Percentiles rank a stretch among this genome's conserved stretches.
Evolutionary conservation across 2,797 vertebrate species (phyloP).

Genomic region (Enteromius paludinosus): DNA sequence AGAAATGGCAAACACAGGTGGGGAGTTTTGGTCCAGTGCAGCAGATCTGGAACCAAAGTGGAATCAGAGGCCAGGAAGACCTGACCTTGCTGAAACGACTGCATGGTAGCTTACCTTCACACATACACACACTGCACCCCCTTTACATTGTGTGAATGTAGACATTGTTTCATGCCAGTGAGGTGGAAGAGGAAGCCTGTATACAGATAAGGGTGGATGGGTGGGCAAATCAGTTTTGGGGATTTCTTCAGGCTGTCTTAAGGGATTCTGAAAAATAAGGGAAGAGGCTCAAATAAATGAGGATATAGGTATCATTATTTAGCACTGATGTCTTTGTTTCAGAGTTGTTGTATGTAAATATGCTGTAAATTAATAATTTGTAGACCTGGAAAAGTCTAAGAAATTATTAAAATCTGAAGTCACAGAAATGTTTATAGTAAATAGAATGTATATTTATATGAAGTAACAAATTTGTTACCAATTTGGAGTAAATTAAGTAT

Average conservation of each 20-base stretch:
- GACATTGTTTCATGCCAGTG: constrained; percentile 77
- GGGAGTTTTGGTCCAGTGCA: not conserved
- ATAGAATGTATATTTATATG: not conserved
- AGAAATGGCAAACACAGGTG: constrained; percentile 37
- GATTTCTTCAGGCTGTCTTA: constrained; percentile 18
- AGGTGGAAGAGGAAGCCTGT: constrained; percentile 71
- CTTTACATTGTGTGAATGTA: constrained; percentile 68
- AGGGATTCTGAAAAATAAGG: not conserved
- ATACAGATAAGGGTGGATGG: constrained; percentile 51
- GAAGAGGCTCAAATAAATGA: not conserved
- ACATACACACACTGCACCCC: not conserved
- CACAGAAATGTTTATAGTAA: not conserved
- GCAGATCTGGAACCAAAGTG: constrained; percentile 29
- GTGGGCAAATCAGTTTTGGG: constrained; percentile 49
- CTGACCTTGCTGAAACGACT: constrained; percentile 29
- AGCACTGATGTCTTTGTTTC: not conserved
- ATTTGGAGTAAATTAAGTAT: not conserved
- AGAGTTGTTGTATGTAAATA: not conserved
- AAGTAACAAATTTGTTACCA: not conserved
- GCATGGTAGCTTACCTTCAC: constrained; percentile 14
- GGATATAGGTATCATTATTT: not conserved
- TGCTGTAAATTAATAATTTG: not conserved
- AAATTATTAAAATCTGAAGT: not conserved
- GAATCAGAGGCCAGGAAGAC: constrained; percentile 19
- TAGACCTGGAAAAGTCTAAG: not conserved